A percentile compares a stretch with the other conserved stretches of the same genome.
Evolutionary conservation across 2,797 vertebrate genomes (phyloP).

Genomic region (Xenops minutus): DNA sequence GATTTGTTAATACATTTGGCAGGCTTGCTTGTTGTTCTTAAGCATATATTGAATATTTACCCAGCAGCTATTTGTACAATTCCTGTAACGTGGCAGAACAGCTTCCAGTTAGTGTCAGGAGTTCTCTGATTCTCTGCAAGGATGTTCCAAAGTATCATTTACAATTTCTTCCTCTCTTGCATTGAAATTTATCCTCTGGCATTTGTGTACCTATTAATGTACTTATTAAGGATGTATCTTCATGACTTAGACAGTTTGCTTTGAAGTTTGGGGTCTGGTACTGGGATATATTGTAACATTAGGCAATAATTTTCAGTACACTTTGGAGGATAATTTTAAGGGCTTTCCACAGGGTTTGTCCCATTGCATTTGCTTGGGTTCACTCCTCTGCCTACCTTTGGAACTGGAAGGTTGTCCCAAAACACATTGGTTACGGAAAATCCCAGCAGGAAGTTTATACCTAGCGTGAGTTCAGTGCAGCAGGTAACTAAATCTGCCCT

Average conservation of each 20-base stretch:
- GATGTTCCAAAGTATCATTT: not conserved
- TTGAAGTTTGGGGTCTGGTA: not conserved
- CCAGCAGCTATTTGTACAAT: not conserved
- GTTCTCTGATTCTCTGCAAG: not conserved
- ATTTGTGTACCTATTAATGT: not conserved
- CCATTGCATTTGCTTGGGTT: not conserved
- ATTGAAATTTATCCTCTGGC: not conserved
- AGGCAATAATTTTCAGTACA: not conserved
- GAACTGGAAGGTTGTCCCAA: not conserved
- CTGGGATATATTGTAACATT: not conserved
- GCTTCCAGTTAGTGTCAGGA: not conserved
- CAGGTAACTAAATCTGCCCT: not conserved
- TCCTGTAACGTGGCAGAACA: not conserved
- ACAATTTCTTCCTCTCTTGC: not conserved
- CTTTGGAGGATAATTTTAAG: not conserved
- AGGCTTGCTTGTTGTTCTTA: not conserved
- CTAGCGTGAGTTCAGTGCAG: rapidly evolving
- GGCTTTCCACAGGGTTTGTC: not conserved
- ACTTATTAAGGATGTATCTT: not conserved
- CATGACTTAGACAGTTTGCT: not conserved
- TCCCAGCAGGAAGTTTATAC: not conserved
- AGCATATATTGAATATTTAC: slow-evolving; percentile 5
- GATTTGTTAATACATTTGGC: slow-evolving; percentile 10
- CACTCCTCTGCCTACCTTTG: not conserved
- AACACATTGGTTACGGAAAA: not conserved